phyloP scores from a whole-genome alignment of 2,888 invertebrate genomes.

The Malachius bipustulatus region DNA sequence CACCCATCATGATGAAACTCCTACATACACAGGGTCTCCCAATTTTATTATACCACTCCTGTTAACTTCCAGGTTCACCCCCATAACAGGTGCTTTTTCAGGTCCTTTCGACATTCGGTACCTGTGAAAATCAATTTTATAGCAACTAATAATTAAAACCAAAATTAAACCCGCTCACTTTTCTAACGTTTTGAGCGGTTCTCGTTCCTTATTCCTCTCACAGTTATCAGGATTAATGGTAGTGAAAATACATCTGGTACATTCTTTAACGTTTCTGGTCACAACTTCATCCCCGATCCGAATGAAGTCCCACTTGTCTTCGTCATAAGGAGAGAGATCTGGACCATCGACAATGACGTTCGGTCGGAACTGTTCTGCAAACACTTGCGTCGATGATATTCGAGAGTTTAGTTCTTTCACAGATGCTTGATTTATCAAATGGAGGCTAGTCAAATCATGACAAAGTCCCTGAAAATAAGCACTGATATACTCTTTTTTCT shows the following conservation, averaged over 20 bases:
- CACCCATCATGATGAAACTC: no score
- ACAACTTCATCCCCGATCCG: constrained; percentile 40
- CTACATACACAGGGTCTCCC: constrained; percentile 41
- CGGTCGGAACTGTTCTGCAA: constrained; percentile 42
- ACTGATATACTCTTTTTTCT: no score
- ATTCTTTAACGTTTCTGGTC: constrained; percentile 43
- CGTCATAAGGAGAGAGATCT: constrained; percentile 34
- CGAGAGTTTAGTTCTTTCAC: constrained; percentile 40
- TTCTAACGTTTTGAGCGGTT: constrained; percentile 43
- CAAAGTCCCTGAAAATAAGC: constrained; percentile 39
- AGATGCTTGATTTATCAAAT: constrained; percentile 42
- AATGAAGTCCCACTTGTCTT: constrained; percentile 47
- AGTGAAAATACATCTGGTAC: constrained; percentile 40
- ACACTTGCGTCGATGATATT: constrained; percentile 31
- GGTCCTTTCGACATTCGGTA: constrained; percentile 36
- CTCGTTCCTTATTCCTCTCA: constrained; percentile 32
- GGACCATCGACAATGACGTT: constrained; percentile 43
- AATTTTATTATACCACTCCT: constrained; percentile 36
- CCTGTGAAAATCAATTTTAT: constrained; percentile 29
- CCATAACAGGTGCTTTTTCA: constrained; percentile 36
- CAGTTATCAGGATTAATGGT: constrained; percentile 41
- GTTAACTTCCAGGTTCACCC: constrained; percentile 40
- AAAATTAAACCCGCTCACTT: constrained; percentile 30
- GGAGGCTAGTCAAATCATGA: constrained; percentile 42
- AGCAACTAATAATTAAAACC: background rate